Base-by-base conservation (phyloP, 1,140 invertebrate species). In the Pogonognathellus flavescens region DNA sequence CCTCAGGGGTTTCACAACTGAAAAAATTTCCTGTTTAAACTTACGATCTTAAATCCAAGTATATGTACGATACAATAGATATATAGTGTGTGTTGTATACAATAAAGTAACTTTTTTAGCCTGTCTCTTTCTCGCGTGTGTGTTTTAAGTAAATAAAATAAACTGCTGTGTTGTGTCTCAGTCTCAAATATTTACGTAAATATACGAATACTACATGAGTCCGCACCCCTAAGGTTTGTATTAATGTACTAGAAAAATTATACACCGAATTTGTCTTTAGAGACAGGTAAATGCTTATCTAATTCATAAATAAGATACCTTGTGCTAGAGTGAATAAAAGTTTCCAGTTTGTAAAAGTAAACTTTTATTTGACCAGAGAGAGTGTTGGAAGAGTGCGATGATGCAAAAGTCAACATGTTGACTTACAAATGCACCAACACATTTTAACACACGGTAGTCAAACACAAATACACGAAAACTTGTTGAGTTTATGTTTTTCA, bases 361-460 rank as follows among this genome's bases (percentile, higher is more conserved):
- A 1, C 6, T 41, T 41, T 41, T 41, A 41, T 41, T 41, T 41
- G 31, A 41, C 31, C 2, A 41, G 31, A n/a, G 31, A 41, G 31
- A 41, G 31, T 41, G 31, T 41, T 41, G 31, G 31, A 41, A 41
- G 31, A 66, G 22, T 66, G 31, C 31, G 22, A 31, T 76, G 70
- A 6, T 50, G 70, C 70, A 76, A 76, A 76, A 76, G 70, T 76
- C 70, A 76, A 76, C 31, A 76, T 76, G 70, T 76, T 76, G 49
- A 31, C 53, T 57, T 41, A 76, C 70, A 76, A 50, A 18, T 50
- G 70, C 41, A 49, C 70, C 25, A 76, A 76, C 70, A 76, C 70
- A 76, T 76, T 76, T 49, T 76, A 76, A 76, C 41, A 25, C 70
- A 57, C n/a, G 11, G 11, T 14, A 57, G 53, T 14, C 53, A 57